Evolutionary conservation across 1,140 invertebrate genomes (phyloP), one percentile per base, ranked within the genome.

Genomic region (Cotesia vestalis): DNA sequence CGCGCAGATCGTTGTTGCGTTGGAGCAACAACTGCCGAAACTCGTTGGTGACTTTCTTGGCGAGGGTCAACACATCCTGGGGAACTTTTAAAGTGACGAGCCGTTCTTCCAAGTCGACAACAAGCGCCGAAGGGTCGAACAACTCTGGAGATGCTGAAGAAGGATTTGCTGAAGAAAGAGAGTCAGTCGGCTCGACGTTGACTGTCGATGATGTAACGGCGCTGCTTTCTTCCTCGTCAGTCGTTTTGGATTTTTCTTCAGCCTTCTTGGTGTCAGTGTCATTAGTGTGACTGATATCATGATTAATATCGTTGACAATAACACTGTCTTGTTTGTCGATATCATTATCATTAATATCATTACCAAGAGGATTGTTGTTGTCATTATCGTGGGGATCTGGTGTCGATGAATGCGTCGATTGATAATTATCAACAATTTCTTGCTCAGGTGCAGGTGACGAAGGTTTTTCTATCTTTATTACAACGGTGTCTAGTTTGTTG

Each of bases 121-220:
- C 66, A 1, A 79, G 73, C 9, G 78, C 73, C 51, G 83, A 78
- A 4, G 75, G 77, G 9, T 85, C 82, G 2, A 79, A 83, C 68
- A 84, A 82, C 66, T 79, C 80, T 60, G 80, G 78, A 0, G 81
- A 74, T 4, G 84, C 82, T 0, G 82, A 80, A 2, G 78, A 80
- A 8, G 75, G 75, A 17, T 72, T 71, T 34, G 81, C 75, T 0
- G 59, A 36, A 0, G 73, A 57, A 27, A 77, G 66, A 9, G 76
- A 68, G 36, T 84, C 84, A 61, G 80, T 73, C 40, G 40, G 40
- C 6, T 46, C 40, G 40, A 46, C 40, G 40, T 46, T 81, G 5
- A 85, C 81, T 1, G 85, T 85, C 4, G 85, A 86, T 11, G 85
- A 86, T 8, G 83, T 86, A 2, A 86, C 84, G 0, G 84, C 77